These are phyloP conservation scores for Ostrea edulis DNA, from an alignment of 1,140 invertebrate species.

Conservation along the genomic window DNA sequence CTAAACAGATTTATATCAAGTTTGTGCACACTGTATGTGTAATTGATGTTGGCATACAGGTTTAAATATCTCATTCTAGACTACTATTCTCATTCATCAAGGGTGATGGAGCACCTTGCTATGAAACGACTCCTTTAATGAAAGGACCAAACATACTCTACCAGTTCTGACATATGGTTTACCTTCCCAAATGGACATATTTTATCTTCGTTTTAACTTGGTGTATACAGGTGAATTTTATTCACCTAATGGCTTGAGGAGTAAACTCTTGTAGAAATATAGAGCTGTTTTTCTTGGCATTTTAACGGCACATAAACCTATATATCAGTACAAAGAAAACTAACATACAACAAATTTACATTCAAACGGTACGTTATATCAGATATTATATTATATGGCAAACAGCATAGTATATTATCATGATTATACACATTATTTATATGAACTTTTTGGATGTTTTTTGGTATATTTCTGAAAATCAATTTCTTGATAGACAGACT, in stretches of 20 bases:
- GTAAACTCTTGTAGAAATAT: conserved; percentile 26
- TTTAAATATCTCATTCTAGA: background rate
- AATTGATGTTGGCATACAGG: background rate
- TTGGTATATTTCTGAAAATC: background rate
- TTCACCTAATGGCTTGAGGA: conserved; percentile 27
- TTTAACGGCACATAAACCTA: conserved; percentile 8
- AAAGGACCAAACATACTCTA: conserved; percentile 24
- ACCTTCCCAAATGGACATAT: conserved; percentile 24
- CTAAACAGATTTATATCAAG: background rate
- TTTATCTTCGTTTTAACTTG: conserved; percentile 19
- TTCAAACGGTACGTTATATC: background rate
- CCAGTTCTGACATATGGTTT: background rate
- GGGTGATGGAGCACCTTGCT: background rate
- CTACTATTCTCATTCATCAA: conserved; percentile 8
- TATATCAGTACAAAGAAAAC: conserved; percentile 32
- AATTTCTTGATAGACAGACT: background rate
- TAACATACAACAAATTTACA: conserved; percentile 24
- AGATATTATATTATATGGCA: background rate
- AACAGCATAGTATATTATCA: background rate
- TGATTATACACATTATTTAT: background rate
- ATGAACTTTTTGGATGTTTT: background rate
- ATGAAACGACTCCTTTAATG: background rate
- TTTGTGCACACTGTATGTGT: background rate
- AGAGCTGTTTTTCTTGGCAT: conserved; percentile 21
- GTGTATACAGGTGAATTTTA: conserved; percentile 3